Evolutionary conservation across 2,797 vertebrate genomes (phyloP).

Genomic region (Centropyge bicolor): DNA sequence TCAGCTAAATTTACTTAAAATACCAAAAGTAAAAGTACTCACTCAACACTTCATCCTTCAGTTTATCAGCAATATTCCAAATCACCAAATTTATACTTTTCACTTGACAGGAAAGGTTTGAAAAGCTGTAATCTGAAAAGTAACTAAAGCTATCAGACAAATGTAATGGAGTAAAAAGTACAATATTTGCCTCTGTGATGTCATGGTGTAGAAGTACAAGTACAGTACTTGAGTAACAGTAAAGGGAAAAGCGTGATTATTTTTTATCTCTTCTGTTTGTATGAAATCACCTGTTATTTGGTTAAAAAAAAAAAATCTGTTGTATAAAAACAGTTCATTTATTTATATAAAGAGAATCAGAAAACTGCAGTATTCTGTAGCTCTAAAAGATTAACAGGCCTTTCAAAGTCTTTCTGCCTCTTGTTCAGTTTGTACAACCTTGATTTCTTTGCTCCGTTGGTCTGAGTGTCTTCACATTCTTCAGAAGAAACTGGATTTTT

Average conservation of each 20-base stretch:
- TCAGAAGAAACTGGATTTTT: conserved; percentile 17
- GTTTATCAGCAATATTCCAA: no score
- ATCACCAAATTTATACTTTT: no score
- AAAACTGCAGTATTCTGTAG: not conserved
- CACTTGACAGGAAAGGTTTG: no score
- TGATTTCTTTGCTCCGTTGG: conserved; percentile 1
- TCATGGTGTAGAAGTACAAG: not conserved
- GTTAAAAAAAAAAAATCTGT: not conserved
- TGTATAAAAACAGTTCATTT: not conserved
- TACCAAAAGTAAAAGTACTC: no score
- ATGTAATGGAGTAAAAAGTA: no score
- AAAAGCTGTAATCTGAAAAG: no score
- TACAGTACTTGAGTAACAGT: not conserved
- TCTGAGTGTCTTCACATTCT: not conserved
- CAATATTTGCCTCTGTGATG: no score
- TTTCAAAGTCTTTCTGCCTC: not conserved
- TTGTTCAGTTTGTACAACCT: not conserved
- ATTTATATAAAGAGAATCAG: not conserved
- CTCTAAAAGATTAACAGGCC: not conserved
- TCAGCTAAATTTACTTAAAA: no score
- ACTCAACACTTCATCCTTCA: no score
- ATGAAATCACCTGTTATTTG: not conserved
- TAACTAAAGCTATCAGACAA: no score
- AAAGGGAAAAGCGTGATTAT: not conserved
- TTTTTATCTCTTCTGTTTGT: not conserved